Conservation (phyloP, 2,797 vertebrate genomes). For the Anguilla pacifica region DNA sequence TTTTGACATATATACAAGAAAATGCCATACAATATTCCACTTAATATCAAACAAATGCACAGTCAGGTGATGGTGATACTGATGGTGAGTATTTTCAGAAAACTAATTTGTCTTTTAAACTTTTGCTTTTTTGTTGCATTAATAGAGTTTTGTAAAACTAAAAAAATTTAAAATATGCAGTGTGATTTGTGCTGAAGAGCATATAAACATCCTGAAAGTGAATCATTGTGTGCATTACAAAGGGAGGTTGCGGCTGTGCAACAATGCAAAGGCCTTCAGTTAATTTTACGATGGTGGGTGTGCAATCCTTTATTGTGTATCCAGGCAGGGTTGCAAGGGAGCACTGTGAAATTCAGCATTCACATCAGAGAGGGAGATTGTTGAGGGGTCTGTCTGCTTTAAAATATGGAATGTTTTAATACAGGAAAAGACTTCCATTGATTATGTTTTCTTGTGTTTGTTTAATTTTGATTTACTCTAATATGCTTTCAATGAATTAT, state of each 20-base stretch:
- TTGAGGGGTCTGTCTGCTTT: background rate
- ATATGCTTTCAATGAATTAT: slow-evolving; percentile 1
- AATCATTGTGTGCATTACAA: background rate
- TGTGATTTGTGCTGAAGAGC: background rate
- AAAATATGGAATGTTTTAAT: slow-evolving; percentile 9
- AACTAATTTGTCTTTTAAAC: background rate
- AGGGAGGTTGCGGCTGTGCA: background rate
- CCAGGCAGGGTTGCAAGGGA: background rate
- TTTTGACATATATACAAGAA: background rate
- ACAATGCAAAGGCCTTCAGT: background rate
- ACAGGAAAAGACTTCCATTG: background rate
- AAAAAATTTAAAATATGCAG: background rate
- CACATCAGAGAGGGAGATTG: background rate
- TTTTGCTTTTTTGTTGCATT: background rate
- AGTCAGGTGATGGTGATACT: background rate
- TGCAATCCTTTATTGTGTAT: background rate
- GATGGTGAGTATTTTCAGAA: background rate
- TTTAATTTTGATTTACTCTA: background rate
- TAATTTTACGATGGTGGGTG: background rate
- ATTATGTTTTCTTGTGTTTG: background rate
- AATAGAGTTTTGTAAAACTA: background rate
- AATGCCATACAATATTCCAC: background rate
- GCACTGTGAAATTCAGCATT: background rate
- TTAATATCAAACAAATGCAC: background rate
- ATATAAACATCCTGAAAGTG: background rate